Percentiles rank a stretch among this genome's conserved stretches.
Conservation (phyloP, 2,888 invertebrate genomes). For the Synanthedon andrenaeformis region DNA sequence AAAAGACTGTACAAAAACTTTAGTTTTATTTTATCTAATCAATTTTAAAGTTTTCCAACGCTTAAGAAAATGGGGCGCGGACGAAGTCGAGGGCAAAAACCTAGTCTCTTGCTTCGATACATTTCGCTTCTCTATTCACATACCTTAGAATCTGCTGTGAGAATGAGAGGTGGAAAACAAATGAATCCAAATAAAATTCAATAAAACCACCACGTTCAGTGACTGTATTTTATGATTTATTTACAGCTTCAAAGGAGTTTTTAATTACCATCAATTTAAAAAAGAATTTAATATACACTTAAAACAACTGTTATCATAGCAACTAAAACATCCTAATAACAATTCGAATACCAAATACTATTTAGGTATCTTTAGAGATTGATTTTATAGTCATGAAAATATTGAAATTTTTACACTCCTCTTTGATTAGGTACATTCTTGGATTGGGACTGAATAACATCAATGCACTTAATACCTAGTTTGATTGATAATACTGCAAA, state of each 20-base stretch:
- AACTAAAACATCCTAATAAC: no score
- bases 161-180: not conserved
- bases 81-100: no score
- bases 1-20: no score
- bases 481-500: constrained; percentile 28
- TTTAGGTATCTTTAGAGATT: not conserved
- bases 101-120: no score
- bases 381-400: not conserved
- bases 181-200: not conserved
- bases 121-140: no score
- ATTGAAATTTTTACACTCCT: not conserved
- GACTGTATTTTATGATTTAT: constrained; percentile 40
- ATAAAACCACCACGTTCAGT: constrained; percentile 19
- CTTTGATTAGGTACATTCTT: constrained; percentile 32
- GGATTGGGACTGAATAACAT: constrained; percentile 47
- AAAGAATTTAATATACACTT: not conserved
- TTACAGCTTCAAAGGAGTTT: constrained; percentile 25
- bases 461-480: constrained; percentile 20
- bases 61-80: no score
- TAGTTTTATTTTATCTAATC: no score
- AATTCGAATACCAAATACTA: not conserved
- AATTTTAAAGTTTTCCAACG: no score
- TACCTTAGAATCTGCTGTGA: no score
- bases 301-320: not conserved
- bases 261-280: not conserved